Conservation (phyloP, 2,797 vertebrate species). For the Labroides dimidiatus region DNA sequence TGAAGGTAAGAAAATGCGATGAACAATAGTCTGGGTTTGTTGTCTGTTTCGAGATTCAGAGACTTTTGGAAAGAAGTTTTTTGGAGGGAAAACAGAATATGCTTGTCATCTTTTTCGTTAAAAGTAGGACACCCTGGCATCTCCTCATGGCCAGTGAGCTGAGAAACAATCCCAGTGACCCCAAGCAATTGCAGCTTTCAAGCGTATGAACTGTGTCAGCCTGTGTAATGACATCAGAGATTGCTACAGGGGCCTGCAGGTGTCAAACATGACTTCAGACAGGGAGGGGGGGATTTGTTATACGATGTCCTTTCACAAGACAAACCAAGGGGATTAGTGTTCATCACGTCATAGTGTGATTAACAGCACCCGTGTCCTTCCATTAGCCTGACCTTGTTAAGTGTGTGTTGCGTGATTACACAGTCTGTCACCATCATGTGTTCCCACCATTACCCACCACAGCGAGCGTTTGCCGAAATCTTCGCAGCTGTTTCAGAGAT, state of each 20-base stretch:
- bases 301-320: constrained; percentile 53
- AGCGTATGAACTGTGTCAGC: constrained; percentile 25
- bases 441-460: constrained; percentile 39
- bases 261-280: constrained; percentile 61
- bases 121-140: constrained; percentile 37
- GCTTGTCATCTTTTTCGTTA: constrained; percentile 38
- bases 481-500: constrained; percentile 62
- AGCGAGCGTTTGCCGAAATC: constrained; percentile 22
- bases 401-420: constrained; percentile 54
- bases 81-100: constrained; percentile 8
- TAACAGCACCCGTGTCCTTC: constrained; percentile 59
- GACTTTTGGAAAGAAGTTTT: constrained; percentile 6
- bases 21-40: neutral
- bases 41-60: neutral
- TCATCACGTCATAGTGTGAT: constrained; percentile 55
- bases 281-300: constrained; percentile 31
- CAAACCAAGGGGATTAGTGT: constrained; percentile 51
- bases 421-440: constrained; percentile 39
- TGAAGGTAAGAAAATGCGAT: too few relatives aligned
- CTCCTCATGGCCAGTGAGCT: constrained; percentile 42
- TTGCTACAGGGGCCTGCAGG: constrained; percentile 46
- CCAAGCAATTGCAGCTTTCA: constrained; percentile 33
- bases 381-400: constrained; percentile 69
- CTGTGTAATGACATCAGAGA: constrained; percentile 36
- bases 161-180: constrained; percentile 45